phyloP scores from a whole-genome alignment of 2,888 invertebrate species.

The Tiphia femorata region DNA sequence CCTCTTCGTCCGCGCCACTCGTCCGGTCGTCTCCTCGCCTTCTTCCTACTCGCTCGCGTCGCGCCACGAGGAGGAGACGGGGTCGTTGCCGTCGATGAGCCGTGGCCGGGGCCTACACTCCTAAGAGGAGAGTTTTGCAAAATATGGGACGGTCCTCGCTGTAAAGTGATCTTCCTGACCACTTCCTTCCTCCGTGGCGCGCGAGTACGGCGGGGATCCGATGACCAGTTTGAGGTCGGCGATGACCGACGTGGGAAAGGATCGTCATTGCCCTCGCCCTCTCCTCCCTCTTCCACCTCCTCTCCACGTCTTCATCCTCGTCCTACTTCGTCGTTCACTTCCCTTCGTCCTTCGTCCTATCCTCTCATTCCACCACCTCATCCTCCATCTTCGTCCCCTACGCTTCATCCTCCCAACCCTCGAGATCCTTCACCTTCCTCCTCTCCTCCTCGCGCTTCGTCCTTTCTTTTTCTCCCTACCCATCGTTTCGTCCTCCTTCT shows the following conservation, averaged over 20 bases:
- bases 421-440: too few relatives aligned
- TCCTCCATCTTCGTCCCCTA: too few relatives aligned
- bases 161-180: constrained; percentile 67
- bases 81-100: constrained; percentile 23
- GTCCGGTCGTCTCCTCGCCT: constrained; percentile 1
- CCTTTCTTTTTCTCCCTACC: too few relatives aligned
- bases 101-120: background rate
- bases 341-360: constrained; percentile 6
- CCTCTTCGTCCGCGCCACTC: background rate
- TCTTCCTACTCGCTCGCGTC: constrained; percentile 14
- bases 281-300: constrained; percentile 28
- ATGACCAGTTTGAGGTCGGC: constrained; percentile 67
- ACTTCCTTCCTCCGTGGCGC: constrained; percentile 65
- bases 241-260: constrained; percentile 68
- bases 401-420: too few relatives aligned
- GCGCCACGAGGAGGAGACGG: constrained; percentile 6
- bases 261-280: constrained; percentile 57
- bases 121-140: constrained; percentile 51
- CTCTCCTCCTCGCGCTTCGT: too few relatives aligned
- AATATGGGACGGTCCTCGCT: constrained; percentile 52
- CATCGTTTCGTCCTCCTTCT: constrained; percentile 53
- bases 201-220: constrained; percentile 60
- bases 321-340: constrained; percentile 3
- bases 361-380: constrained; percentile 9
- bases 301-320: constrained; percentile 21